Evolutionary conservation across 2,797 vertebrate genomes (phyloP), one percentile per base, ranked within the genome.

Genomic region (Platalea minor): DNA sequence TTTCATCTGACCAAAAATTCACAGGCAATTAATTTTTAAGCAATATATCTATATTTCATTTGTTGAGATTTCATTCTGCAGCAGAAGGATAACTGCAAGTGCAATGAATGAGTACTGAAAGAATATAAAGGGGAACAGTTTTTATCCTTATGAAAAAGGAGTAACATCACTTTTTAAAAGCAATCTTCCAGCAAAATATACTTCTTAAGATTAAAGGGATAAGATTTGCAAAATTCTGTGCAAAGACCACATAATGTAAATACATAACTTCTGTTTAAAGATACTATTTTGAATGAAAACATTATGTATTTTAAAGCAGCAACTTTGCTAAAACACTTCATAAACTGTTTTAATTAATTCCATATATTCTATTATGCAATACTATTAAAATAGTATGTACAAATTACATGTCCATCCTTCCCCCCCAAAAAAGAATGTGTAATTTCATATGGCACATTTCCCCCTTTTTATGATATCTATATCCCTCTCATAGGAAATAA

Each of bases 21-120:
- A 60, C 18, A 65, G 63, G 13, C 25, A 64, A 79, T 89, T 63
- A 43, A 67, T 56, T 91, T 95, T 85, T 79, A 87, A 91, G 25
- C 17, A 78, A 48, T n/a, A 39, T 45, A 75, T 29, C 25, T 67
- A 19, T 31, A 80, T 56, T 94, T 93, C 18, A 70, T 88, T 82
- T 79, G 17, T 37, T 91, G 26, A 91, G 43, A 61, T 86, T 61
- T 88, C 26, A 60, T 77, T 88, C 57, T 85, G 26, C 25, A 75
- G 39, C 15, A 75, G 65, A 39, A 64, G 39, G 15, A 50, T 28
- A 67, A 79, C 11, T 56, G 11, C 56, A 95, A 87, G 12, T 37
- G 14, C 15, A 93, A 26, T 45, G 37, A 85, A 39, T 51, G 6
- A 82, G 7, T 67, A 60, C 21, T 28, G 11, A 46, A 82, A 85